These are phyloP conservation scores for Phaetusa simplex DNA, from an alignment of 2,113 vertebrate species.

Conservation along the genomic window DNA sequence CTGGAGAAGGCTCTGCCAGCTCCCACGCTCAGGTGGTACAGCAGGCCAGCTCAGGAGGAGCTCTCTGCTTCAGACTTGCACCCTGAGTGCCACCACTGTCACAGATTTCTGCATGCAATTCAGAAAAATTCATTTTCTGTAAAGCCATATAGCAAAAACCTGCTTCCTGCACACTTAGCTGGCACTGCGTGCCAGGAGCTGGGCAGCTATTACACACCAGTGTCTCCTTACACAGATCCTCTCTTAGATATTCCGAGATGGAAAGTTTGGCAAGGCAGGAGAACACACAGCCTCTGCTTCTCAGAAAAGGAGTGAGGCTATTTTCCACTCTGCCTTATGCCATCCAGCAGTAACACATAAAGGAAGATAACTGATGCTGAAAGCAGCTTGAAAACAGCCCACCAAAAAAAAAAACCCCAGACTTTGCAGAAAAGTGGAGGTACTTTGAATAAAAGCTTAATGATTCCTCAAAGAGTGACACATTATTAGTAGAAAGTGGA, in stretches of 20 bases:
- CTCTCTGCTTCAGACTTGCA: not conserved
- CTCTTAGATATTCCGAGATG: not conserved
- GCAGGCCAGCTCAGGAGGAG: not conserved
- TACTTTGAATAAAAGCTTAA: not conserved
- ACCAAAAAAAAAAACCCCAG: not conserved
- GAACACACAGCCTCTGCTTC: not conserved
- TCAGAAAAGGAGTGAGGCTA: not conserved
- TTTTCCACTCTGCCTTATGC: not conserved
- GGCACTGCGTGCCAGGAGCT: not conserved
- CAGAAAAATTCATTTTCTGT: not conserved
- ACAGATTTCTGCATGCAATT: not conserved
- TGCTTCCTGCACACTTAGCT: not conserved
- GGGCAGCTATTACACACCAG: not conserved
- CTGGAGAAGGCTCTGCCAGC: not conserved
- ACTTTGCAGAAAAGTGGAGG: not conserved
- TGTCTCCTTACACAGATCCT: not conserved
- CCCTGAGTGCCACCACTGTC: rapidly evolving
- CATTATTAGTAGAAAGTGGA: not conserved
- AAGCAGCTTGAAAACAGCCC: not conserved
- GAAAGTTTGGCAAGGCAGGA: not conserved
- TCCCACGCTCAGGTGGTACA: rapidly evolving
- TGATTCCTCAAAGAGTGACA: not conserved
- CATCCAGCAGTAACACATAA: not conserved
- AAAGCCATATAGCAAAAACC: not conserved
- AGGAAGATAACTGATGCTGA: not conserved